These are phyloP conservation scores for Therioaphis trifolii DNA, from an alignment of 2,888 invertebrate genomes.

Conservation along the genomic window DNA sequence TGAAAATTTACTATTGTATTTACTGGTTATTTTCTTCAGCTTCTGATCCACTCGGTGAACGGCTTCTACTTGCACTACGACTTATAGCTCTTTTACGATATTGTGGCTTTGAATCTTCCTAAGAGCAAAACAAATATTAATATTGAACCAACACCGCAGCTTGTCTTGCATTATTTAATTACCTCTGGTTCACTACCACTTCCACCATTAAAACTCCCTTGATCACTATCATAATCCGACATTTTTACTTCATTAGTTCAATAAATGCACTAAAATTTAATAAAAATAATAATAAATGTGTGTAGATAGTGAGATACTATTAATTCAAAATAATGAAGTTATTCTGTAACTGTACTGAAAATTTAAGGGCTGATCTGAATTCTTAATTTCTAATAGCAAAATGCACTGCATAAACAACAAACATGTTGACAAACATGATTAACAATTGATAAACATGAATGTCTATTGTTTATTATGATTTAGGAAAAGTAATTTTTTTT, in stretches of 20 bases:
- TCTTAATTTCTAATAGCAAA: neutral
- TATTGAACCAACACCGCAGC: slow-evolving; percentile 65
- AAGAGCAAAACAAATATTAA: slow-evolving; percentile 3
- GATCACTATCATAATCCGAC: slow-evolving; percentile 66
- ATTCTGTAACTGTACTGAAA: too few species aligned
- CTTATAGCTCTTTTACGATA: slow-evolving; percentile 64
- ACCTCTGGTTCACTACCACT: slow-evolving; percentile 71
- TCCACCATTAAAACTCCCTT: slow-evolving; percentile 65
- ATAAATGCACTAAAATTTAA: neutral
- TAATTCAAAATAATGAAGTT: too few species aligned
- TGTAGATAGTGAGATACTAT: too few species aligned
- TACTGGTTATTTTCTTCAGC: slow-evolving; percentile 67
- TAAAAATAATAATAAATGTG: too few species aligned
- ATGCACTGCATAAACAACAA: neutral
- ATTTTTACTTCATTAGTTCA: slow-evolving; percentile 52
- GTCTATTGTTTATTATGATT: too few species aligned
- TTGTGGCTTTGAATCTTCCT: slow-evolving; percentile 48
- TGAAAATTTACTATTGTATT: slow-evolving; percentile 13
- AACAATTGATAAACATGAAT: too few species aligned
- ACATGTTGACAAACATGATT: too few species aligned
- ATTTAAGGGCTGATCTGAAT: too few species aligned
- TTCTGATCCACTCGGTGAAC: slow-evolving; percentile 66
- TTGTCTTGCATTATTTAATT: slow-evolving; percentile 39
- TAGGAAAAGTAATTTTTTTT: too few species aligned
- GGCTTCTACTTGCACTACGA: slow-evolving; percentile 64